Percentiles rank a stretch among this genome's conserved stretches.
These are phyloP conservation scores for Nymphalis urticae DNA, from an alignment of 2,888 invertebrate species.

Conservation along the genomic window DNA sequence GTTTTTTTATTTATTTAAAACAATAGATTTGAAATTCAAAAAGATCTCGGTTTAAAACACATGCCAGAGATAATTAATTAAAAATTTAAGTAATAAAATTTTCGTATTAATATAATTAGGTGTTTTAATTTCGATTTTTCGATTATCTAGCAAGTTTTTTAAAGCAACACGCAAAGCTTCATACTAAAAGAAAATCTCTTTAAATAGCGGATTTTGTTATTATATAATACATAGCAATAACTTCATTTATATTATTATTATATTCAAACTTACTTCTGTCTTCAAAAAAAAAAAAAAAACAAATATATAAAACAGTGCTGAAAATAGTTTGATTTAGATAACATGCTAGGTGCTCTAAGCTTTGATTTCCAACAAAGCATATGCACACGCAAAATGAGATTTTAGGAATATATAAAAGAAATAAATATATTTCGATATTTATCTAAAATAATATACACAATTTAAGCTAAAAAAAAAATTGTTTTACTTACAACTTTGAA, in stretches of 20 bases:
- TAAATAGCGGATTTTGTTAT: neutral
- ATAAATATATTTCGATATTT: no score
- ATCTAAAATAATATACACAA: neutral
- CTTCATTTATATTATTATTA: neutral
- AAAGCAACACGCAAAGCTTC: slow-evolving; percentile 20
- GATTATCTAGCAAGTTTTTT: slow-evolving; percentile 10
- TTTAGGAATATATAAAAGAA: slow-evolving; percentile 18
- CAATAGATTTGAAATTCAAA: no score
- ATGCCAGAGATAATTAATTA: slow-evolving; percentile 9
- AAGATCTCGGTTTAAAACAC: neutral
- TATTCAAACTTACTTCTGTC: neutral
- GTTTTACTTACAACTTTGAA: no score
- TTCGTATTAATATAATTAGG: neutral
- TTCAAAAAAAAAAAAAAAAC: no score
- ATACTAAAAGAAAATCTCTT: neutral
- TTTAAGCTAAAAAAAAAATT: neutral
- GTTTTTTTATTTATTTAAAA: no score
- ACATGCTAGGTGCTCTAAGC: slow-evolving; percentile 17
- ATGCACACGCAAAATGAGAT: slow-evolving; percentile 10
- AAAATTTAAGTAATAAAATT: neutral
- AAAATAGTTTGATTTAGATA: neutral
- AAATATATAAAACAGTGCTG: slow-evolving; percentile 2
- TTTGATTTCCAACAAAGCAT: slow-evolving; percentile 5
- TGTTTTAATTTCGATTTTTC: neutral
- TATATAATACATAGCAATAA: neutral